Conservation (phyloP, 2,888 invertebrate genomes). For the Callinectes sapidus region DNA sequence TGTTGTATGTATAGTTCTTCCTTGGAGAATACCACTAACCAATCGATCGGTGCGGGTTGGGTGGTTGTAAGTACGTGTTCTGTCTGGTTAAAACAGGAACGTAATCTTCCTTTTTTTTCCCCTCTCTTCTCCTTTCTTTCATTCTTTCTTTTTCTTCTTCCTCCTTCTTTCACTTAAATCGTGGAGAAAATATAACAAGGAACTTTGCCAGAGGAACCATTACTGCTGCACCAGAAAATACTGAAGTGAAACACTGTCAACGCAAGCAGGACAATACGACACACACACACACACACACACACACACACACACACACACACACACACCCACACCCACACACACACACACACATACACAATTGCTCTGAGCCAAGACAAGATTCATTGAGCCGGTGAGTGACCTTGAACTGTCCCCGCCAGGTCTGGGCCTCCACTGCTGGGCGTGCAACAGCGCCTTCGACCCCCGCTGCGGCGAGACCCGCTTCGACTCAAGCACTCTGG, state of each 20-base stretch:
- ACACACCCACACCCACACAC: conserved; percentile 7
- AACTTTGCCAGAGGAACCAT: background rate
- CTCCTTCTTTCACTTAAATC: background rate
- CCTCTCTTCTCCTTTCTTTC: background rate
- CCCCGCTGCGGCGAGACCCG: conserved; percentile 66
- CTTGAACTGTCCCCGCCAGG: conserved; percentile 41
- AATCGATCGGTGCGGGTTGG: background rate
- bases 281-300: conserved; percentile 39
- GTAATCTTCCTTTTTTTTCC: background rate
- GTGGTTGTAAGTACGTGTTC: background rate
- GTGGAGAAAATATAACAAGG: background rate
- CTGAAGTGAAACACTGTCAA: background rate
- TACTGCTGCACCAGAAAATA: background rate
- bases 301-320: conserved; percentile 28
- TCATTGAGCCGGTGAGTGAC: background rate
- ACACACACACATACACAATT: background rate
- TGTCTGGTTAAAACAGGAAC: background rate
- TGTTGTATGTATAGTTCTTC: background rate
- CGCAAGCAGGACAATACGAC: background rate
- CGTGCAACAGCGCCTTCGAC: conserved; percentile 70
- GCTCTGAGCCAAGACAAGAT: background rate
- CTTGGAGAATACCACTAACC: background rate
- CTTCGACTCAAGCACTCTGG: conserved; percentile 64
- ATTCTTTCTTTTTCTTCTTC: background rate
- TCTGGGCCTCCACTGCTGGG: conserved; percentile 62